Conservation (phyloP, 92 coral and sea anemone genomes). For the Porites divaricata region DNA sequence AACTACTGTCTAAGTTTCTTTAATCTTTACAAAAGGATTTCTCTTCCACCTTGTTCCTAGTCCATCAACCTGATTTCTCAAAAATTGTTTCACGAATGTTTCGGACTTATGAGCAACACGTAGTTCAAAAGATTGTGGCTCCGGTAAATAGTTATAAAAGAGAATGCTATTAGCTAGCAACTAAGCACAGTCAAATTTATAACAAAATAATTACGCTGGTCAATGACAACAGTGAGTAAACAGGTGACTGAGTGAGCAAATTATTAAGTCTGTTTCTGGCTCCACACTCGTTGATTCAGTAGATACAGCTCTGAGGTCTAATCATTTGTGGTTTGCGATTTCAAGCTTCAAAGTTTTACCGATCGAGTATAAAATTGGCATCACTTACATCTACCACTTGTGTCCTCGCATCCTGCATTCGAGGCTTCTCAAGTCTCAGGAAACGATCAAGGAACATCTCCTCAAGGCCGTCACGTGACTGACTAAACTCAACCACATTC, state of each 20-base stretch:
- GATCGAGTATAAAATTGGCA: not conserved
- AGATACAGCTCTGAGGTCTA: no score
- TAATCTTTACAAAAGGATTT: not conserved
- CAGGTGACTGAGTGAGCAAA: no score
- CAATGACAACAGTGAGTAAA: no score
- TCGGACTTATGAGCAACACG: not conserved
- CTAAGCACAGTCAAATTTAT: no score
- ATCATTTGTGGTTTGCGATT: no score
- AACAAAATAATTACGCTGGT: no score
- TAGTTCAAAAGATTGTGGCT: no score
- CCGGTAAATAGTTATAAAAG: no score
- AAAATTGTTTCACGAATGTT: not conserved
- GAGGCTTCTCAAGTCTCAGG: slow-evolving; percentile 93
- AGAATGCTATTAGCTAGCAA: no score
- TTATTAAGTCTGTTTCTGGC: no score
- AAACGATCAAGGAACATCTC: slow-evolving; percentile 96
- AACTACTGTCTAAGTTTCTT: not conserved
- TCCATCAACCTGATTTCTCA: not conserved
- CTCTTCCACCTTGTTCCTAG: not conserved
- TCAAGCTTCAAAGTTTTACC: no score
- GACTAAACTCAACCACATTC: slow-evolving; percentile 91
- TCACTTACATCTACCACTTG: slow-evolving; percentile 84
- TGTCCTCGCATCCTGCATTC: slow-evolving; percentile 94
- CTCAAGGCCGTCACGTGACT: slow-evolving; percentile 98
- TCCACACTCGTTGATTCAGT: no score